Evolutionary conservation across 2,113 vertebrate genomes (phyloP).

Genomic region (Tylochromis polylepis): DNA sequence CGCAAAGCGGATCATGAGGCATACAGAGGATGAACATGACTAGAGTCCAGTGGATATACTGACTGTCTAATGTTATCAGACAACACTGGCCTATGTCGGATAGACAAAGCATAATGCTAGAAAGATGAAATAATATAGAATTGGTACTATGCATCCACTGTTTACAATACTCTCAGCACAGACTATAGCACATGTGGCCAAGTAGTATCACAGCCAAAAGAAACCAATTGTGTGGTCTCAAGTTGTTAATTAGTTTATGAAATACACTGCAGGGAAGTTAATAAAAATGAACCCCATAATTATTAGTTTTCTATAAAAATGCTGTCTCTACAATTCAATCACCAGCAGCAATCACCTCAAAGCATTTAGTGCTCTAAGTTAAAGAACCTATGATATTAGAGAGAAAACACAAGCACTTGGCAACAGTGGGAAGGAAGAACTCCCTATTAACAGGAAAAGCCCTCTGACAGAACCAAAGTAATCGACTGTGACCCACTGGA

Average conservation of each 20-base stretch:
- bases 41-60: background rate
- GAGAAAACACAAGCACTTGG: background rate
- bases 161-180: background rate
- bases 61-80: background rate
- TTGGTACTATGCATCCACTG: background rate
- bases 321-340: background rate
- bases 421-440: background rate
- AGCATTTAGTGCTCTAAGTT: background rate
- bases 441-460: background rate
- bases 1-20: background rate
- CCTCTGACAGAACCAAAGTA: background rate
- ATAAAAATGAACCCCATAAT: background rate
- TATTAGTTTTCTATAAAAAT: background rate
- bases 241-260: background rate
- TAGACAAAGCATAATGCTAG: background rate
- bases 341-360: background rate
- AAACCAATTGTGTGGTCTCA: background rate
- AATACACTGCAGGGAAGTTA: background rate
- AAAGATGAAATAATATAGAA: background rate
- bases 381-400: background rate
- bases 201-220: background rate
- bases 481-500: accelerated
- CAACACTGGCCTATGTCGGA: background rate
- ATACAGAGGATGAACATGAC: background rate
- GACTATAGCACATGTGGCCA: background rate